These are phyloP conservation scores for Acipenser ruthenus DNA, from an alignment of 2,797 vertebrate genomes.

Conservation along the genomic window DNA sequence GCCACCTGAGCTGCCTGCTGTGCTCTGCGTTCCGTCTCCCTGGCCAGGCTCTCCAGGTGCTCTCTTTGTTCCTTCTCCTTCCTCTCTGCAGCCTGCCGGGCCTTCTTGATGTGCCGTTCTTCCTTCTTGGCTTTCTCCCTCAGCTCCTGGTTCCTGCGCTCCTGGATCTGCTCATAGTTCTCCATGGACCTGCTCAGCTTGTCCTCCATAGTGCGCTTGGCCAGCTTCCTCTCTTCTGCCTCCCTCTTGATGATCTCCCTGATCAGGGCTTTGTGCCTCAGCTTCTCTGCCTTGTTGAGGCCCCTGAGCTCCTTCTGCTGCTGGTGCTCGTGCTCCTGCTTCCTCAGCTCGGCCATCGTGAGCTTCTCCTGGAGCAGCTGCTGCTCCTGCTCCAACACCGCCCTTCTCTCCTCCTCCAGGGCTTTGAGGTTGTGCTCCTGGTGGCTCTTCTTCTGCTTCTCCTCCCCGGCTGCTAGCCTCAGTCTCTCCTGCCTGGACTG, in stretches of 20 bases:
- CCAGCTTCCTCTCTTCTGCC: constrained; percentile 71
- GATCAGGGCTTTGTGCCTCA: constrained; percentile 73
- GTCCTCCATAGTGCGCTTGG: constrained; percentile 61
- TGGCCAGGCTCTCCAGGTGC: constrained; percentile 67
- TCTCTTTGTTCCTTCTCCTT: constrained; percentile 75
- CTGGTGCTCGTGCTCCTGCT: constrained; percentile 73
- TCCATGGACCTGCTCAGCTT: constrained; percentile 80
- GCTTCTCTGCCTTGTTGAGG: constrained; percentile 77
- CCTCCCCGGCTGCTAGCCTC: constrained; percentile 68
- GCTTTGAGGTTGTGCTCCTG: constrained; percentile 84
- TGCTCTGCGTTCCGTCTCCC: constrained; percentile 71
- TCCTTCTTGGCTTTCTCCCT: constrained; percentile 79
- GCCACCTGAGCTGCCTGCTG: constrained; percentile 78
- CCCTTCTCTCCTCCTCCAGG: constrained; percentile 69
- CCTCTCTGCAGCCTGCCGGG: constrained; percentile 70
- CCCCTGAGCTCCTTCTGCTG: constrained; percentile 72
- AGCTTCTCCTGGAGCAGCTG: constrained; percentile 77
- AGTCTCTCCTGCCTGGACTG: constrained; percentile 59
- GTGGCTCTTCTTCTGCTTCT: constrained; percentile 78
- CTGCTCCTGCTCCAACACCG: constrained; percentile 71
- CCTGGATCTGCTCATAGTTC: constrained; percentile 83
- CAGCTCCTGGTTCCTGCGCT: constrained; percentile 76
- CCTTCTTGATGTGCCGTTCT: constrained; percentile 80
- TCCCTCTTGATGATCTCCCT: constrained; percentile 78
- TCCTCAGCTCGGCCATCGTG: constrained; percentile 73